phyloP scores from a whole-genome alignment of 2,888 invertebrate genomes.

The Gortyna flavago region DNA sequence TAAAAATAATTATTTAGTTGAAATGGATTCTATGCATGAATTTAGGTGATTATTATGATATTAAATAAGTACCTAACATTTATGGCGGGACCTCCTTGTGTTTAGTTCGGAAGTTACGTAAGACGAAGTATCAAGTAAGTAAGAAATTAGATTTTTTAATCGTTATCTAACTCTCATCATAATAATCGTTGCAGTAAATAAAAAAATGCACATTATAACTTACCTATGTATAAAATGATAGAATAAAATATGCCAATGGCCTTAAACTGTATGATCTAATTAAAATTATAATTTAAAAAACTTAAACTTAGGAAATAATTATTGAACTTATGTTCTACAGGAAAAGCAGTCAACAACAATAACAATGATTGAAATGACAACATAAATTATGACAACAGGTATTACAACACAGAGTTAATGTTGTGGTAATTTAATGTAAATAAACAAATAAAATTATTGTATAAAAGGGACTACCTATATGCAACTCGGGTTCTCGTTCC shows the following conservation, averaged over 20 bases:
- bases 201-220: not conserved
- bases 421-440: slow-evolving; percentile 46
- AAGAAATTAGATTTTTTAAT: not conserved
- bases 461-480: slow-evolving; percentile 90
- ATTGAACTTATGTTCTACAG: not conserved
- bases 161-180: not conserved
- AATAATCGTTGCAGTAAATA: not conserved
- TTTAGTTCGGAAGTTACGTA: slow-evolving; percentile 20
- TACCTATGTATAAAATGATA: not conserved
- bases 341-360: slow-evolving; percentile 22
- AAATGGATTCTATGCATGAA: slow-evolving; percentile 1
- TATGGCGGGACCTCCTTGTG: slow-evolving; percentile 3
- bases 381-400: slow-evolving; percentile 25
- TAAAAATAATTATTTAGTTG: slow-evolving; percentile 6
- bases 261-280: not conserved
- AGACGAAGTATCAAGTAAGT: slow-evolving; percentile 9
- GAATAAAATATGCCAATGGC: not conserved
- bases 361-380: slow-evolving; percentile 26
- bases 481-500: slow-evolving; percentile 92
- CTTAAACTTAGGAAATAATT: not conserved
- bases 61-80: not conserved
- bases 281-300: not conserved
- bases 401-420: slow-evolving; percentile 48
- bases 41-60: not conserved
- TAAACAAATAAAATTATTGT: slow-evolving; percentile 49